A percentile compares a stretch with the other conserved stretches of the same genome.
Conservation (phyloP, 35 echinoderm and acorn worm genomes). For the Chiridota heheva region DNA sequence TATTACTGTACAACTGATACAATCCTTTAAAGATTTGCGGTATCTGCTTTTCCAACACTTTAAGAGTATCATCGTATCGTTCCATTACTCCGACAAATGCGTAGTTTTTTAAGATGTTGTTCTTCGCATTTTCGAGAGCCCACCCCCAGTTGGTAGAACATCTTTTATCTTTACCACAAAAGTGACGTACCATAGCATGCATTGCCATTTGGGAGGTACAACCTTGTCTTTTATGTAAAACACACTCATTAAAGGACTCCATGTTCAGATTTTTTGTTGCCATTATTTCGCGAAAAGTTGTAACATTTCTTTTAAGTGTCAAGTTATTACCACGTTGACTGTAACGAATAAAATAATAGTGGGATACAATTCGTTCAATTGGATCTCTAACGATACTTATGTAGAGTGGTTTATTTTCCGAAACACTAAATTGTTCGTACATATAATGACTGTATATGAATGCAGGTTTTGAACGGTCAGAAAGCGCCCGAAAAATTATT, state of each 20-base stretch:
- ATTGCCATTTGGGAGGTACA: not conserved
- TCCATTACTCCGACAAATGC: slow-evolving; percentile 29
- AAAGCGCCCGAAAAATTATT: slow-evolving; percentile 9
- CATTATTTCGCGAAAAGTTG: slow-evolving; percentile 3
- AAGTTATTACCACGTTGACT: not conserved
- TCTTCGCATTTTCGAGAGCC: not conserved
- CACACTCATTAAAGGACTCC: slow-evolving; percentile 13
- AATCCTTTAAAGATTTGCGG: slow-evolving; percentile 3
- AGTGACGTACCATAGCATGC: not conserved
- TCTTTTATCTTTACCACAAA: not conserved
- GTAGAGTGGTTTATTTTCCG: not conserved
- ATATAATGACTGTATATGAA: slow-evolving; percentile 9
- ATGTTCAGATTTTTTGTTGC: not conserved
- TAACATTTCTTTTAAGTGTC: not conserved
- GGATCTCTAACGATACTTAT: slow-evolving; percentile 37
- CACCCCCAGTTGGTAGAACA: not conserved
- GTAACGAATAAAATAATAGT: slow-evolving; percentile 37
- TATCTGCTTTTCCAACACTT: slow-evolving; percentile 15
- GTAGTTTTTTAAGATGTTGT: not conserved
- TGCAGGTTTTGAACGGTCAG: not conserved
- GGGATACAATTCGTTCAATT: slow-evolving; percentile 7
- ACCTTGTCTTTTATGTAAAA: not conserved
- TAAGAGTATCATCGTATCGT: not conserved
- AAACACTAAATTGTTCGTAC: not conserved
- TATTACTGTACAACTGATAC: not conserved